Evolutionary conservation across 2,797 vertebrate genomes (phyloP).

Genomic region (Oceanodroma leucorhoa): DNA sequence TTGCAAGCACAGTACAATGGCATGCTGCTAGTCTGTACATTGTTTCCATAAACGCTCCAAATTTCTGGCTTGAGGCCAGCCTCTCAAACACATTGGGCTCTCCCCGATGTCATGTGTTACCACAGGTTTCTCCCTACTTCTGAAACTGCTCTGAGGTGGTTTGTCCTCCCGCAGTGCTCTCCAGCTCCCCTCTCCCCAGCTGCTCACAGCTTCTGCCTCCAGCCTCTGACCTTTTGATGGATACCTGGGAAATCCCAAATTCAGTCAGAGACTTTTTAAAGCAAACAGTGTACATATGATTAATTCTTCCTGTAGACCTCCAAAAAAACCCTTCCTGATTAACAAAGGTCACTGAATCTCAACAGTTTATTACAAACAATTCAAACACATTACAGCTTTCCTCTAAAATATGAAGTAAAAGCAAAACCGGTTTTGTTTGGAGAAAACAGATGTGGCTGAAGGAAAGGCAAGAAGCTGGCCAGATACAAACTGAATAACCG

Average conservation of each 20-base stretch:
- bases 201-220: slow-evolving; percentile 8
- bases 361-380: slow-evolving; percentile 17
- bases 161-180: neutral
- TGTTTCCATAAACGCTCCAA: neutral
- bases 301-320: slow-evolving; percentile 27
- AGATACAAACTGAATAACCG: neutral
- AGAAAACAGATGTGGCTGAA: neutral
- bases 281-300: slow-evolving; percentile 29
- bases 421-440: neutral
- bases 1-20: neutral
- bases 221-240: slow-evolving; percentile 31
- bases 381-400: neutral
- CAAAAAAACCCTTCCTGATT: neutral
- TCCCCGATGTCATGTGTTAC: neutral
- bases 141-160: neutral
- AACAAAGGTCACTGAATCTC: slow-evolving; percentile 58
- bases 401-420: neutral
- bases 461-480: neutral
- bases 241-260: slow-evolving; percentile 44
- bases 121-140: neutral
- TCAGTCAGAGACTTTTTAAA: slow-evolving; percentile 35
- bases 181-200: neutral
- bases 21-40: neutral
- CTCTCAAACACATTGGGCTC: neutral
- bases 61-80: neutral